Conservation (phyloP, 2,888 invertebrate species). For the Agrotis clavis region DNA sequence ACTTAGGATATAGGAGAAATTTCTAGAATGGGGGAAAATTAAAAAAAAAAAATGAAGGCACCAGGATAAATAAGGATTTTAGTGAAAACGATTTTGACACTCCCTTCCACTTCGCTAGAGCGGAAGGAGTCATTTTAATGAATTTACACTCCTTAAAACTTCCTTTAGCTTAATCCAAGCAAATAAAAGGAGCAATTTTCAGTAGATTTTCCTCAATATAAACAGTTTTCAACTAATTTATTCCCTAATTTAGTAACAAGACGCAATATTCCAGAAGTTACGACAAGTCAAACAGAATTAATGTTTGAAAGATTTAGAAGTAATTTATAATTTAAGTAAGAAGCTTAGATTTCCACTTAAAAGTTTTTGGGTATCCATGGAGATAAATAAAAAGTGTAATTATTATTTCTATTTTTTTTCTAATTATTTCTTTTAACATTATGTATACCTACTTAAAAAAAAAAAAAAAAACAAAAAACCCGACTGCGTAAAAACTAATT, state of each 20-base stretch:
- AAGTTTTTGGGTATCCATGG: no score
- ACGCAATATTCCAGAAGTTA: slow-evolving; percentile 9
- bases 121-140: no score
- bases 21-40: no score
- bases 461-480: no score
- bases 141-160: not conserved
- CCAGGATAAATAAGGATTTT: no score
- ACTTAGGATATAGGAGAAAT: no score
- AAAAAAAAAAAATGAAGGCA: no score
- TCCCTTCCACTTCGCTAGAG: no score
- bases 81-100: no score
- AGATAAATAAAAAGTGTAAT: not conserved
- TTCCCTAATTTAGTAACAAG: slow-evolving; percentile 7
- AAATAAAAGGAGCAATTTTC: not conserved
- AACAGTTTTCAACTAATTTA: slow-evolving; percentile 11
- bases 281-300: slow-evolving; percentile 13
- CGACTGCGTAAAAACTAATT: no score
- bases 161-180: not conserved
- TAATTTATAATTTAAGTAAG: slow-evolving; percentile 16
- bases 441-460: no score
- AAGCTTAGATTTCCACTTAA: not conserved
- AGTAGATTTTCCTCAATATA: not conserved
- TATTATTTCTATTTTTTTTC: not conserved
- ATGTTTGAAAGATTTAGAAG: slow-evolving; percentile 23
- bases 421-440: no score